Evolutionary conservation across 1,140 invertebrate species (phyloP).

Genomic region (Episyrphus balteatus): DNA sequence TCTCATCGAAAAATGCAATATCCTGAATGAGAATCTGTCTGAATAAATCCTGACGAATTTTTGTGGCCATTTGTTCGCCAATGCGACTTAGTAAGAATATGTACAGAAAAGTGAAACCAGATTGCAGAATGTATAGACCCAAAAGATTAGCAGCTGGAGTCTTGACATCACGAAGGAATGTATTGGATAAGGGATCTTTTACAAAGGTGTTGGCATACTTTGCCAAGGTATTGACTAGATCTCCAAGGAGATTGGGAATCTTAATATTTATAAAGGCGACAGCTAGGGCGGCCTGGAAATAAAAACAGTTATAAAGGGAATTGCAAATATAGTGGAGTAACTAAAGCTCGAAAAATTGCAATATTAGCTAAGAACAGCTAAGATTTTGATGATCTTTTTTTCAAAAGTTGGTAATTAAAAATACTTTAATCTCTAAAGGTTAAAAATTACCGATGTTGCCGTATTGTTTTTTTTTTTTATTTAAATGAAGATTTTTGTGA

Average conservation of each 20-base stretch:
- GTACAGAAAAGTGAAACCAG: constrained; percentile 77
- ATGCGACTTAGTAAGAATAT: constrained; percentile 75
- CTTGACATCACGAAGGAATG: constrained; percentile 51
- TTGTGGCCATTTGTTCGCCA: constrained; percentile 73
- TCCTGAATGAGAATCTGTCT: constrained; percentile 75
- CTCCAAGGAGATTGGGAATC: constrained; percentile 64
- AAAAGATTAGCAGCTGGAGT: constrained; percentile 54
- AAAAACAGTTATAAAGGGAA: constrained; percentile 8
- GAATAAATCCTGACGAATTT: constrained; percentile 74
- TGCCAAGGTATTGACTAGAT: constrained; percentile 63
- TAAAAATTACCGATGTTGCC: too few species aligned
- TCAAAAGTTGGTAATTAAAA: too few species aligned
- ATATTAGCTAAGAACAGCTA: constrained; percentile 4
- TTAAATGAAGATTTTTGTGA: too few species aligned
- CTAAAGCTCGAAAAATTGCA: too few species aligned
- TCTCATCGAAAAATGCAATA: constrained; percentile 81
- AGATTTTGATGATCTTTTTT: too few species aligned
- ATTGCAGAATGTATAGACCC: constrained; percentile 60
- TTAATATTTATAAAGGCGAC: constrained; percentile 73
- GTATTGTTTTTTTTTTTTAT: too few species aligned
- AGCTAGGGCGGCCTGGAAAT: constrained; percentile 59
- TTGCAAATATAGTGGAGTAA: too few species aligned
- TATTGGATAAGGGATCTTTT: constrained; percentile 21
- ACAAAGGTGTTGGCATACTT: constrained; percentile 40
- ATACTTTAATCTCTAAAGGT: too few species aligned